Percentiles rank a stretch among this genome's conserved stretches.
Evolutionary conservation across 1,140 invertebrate species (phyloP).

Genomic region (Diprion similis): DNA sequence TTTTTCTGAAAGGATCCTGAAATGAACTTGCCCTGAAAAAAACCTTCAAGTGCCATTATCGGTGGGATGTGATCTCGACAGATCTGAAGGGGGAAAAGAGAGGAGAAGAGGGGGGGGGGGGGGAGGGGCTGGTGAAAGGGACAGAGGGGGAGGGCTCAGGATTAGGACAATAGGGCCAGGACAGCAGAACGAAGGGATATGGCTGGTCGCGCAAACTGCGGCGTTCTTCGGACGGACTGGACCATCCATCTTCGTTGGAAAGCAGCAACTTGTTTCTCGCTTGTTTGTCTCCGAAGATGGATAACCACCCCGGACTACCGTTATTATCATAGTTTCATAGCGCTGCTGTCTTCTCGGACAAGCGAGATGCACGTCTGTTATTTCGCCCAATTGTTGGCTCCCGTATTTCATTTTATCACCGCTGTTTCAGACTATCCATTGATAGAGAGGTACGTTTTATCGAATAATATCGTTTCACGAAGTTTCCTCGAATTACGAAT

Average conservation of each 20-base stretch:
- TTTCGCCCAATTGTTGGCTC: no score
- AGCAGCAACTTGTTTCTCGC: slow-evolving; percentile 2
- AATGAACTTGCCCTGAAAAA: background rate
- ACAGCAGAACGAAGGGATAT: background rate
- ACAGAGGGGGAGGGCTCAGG: background rate
- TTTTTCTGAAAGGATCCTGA: background rate
- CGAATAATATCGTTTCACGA: no score
- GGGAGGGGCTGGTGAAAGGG: slow-evolving; percentile 2
- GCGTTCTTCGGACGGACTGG: background rate
- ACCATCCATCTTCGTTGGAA: slow-evolving; percentile 1
- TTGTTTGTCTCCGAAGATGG: slow-evolving; percentile 2
- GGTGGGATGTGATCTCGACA: slow-evolving; percentile 17
- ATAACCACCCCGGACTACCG: background rate
- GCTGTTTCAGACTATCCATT: no score
- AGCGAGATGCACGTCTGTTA: no score
- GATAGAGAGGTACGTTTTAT: no score
- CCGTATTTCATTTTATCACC: no score
- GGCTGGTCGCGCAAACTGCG: background rate
- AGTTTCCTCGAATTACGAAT: no score
- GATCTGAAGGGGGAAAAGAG: slow-evolving; percentile 9
- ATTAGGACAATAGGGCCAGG: background rate
- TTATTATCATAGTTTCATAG: background rate
- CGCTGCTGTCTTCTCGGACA: no score
- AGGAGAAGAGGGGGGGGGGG: background rate
- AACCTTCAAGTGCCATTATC: background rate